Percentiles rank a stretch among this genome's conserved stretches.
Conservation (phyloP, 2,113 vertebrate genomes). For the Brachypteracias leptosomus region DNA sequence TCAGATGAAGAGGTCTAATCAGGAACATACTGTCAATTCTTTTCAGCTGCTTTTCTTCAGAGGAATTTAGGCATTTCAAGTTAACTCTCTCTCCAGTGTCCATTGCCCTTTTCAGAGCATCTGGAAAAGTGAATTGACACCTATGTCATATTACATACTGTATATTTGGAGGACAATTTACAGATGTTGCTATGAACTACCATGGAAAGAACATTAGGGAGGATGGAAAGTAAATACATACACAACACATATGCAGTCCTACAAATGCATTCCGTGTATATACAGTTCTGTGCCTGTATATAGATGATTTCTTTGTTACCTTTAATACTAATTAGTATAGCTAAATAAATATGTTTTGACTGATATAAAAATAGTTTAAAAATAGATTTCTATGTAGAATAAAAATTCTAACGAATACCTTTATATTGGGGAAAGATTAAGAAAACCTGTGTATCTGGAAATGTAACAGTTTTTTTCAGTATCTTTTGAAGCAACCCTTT, state of each 20-base stretch:
- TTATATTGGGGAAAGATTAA: background rate
- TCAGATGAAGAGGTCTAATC: conserved; percentile 32
- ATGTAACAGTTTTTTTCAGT: background rate
- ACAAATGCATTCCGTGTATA: background rate
- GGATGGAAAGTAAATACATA: background rate
- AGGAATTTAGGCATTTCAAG: conserved; percentile 10
- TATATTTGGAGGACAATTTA: background rate
- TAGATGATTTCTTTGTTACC: background rate
- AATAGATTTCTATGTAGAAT: background rate
- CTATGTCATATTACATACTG: background rate
- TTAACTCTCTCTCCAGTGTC: background rate
- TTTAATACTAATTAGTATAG: background rate
- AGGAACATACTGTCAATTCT: background rate
- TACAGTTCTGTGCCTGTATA: background rate
- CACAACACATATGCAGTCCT: background rate
- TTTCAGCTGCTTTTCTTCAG: background rate
- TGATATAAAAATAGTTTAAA: background rate
- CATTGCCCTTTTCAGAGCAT: conserved; percentile 3
- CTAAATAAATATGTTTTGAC: background rate
- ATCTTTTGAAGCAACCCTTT: background rate
- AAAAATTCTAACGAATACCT: background rate
- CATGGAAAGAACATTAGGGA: background rate
- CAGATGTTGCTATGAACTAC: background rate
- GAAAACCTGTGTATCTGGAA: background rate
- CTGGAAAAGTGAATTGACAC: background rate